Conservation (phyloP, 2,113 vertebrate species). For the Chloropsis hardwickii region DNA sequence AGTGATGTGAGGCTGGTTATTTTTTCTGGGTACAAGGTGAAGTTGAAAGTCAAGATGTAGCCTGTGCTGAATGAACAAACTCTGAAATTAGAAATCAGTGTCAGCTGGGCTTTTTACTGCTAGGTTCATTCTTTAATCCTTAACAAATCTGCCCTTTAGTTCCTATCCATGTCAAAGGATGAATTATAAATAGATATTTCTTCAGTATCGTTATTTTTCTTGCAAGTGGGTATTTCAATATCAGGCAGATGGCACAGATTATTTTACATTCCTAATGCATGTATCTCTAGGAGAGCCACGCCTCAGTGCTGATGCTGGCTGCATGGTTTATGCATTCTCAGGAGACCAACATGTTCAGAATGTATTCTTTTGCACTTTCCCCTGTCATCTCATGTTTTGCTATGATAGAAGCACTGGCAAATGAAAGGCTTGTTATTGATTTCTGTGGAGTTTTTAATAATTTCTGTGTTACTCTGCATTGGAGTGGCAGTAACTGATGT, state of each 20-base stretch:
- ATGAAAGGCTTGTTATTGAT: conserved; percentile 56
- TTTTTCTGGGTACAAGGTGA: neutral
- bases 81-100: neutral
- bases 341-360: conserved; percentile 17
- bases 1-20: neutral
- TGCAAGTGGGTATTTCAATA: neutral
- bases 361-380: conserved; percentile 16
- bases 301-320: conserved; percentile 15
- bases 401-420: conserved; percentile 31
- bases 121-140: neutral
- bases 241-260: neutral
- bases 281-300: neutral
- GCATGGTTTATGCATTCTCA: conserved; percentile 18
- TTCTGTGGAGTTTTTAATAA: conserved; percentile 56
- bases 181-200: neutral
- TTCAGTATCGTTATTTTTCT: neutral
- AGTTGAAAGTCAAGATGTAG: neutral
- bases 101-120: neutral
- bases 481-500: neutral
- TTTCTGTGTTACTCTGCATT: neutral
- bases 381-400: neutral
- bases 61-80: neutral
- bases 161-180: neutral
- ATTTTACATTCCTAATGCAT: conserved; percentile 21
- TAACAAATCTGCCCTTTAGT: neutral